Conservation (phyloP, 2,888 invertebrate species). For the Macaria liturata region DNA sequence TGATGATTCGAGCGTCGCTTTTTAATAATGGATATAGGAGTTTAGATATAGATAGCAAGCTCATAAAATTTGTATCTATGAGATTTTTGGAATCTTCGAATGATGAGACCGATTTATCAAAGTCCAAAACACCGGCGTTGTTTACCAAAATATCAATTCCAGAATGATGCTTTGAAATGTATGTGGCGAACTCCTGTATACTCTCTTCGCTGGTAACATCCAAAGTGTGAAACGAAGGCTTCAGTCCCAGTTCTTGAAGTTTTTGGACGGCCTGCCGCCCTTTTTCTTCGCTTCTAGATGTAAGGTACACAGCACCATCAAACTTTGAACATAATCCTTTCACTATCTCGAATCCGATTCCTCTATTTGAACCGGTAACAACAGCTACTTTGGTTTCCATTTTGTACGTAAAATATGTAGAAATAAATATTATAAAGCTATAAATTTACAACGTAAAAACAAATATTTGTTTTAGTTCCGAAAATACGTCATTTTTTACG, state of each 20-base stretch:
- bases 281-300: slow-evolving; percentile 85
- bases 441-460: slow-evolving; percentile 32
- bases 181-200: slow-evolving; percentile 82
- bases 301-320: slow-evolving; percentile 88
- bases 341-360: slow-evolving; percentile 77
- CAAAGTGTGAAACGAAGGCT: slow-evolving; percentile 86
- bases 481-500: slow-evolving; percentile 30
- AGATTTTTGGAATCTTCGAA: slow-evolving; percentile 88
- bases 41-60: slow-evolving; percentile 85
- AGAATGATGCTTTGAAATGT: slow-evolving; percentile 84
- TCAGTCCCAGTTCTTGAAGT: slow-evolving; percentile 82
- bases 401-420: slow-evolving; percentile 52
- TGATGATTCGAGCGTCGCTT: slow-evolving; percentile 89
- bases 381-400: slow-evolving; percentile 81
- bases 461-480: slow-evolving; percentile 31
- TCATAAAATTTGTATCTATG: slow-evolving; percentile 87
- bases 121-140: slow-evolving; percentile 90
- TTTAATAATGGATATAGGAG: slow-evolving; percentile 88
- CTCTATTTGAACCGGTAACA: slow-evolving; percentile 75
- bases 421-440: slow-evolving; percentile 24
- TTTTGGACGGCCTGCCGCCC: slow-evolving; percentile 85
- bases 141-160: slow-evolving; percentile 90
- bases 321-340: slow-evolving; percentile 86
- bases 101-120: slow-evolving; percentile 85
- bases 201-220: slow-evolving; percentile 87